phyloP scores from a whole-genome alignment of 2,113 vertebrate genomes.

The Genyomyrus donnyi region DNA sequence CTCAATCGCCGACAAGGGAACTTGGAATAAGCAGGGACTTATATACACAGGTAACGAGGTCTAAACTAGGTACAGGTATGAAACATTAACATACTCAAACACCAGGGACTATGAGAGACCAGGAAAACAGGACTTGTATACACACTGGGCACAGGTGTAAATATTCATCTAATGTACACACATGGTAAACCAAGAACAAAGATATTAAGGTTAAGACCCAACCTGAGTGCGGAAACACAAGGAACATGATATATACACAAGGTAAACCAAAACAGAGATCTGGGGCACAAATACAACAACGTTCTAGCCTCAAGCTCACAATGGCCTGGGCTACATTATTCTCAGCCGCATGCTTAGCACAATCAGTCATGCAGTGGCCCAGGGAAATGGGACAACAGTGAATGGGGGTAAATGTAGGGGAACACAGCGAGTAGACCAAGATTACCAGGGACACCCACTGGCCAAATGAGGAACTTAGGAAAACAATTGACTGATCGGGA shows the following conservation, averaged over 20 bases:
- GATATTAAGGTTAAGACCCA: background rate
- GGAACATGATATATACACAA: background rate
- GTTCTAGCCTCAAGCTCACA: too few species aligned
- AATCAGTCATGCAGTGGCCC: background rate
- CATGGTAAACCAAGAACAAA: background rate
- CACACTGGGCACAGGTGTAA: background rate
- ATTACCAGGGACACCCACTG: background rate
- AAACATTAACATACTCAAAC: background rate
- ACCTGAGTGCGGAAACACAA: background rate
- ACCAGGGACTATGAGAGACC: background rate
- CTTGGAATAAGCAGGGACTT: background rate
- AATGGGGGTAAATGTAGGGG: background rate
- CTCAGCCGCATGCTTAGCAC: background rate
- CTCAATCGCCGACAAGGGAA: background rate
- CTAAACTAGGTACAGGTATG: background rate
- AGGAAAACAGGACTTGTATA: background rate
- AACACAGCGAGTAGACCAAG: background rate
- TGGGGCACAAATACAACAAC: background rate
- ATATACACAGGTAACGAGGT: background rate
- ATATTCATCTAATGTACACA: background rate
- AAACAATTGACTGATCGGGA: background rate
- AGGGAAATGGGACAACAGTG: background rate
- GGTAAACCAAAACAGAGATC: background rate
- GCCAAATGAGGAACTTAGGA: background rate
- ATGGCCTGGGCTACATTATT: background rate